Conservation (phyloP, 2,113 vertebrate species). For the Noctilio leporinus region DNA sequence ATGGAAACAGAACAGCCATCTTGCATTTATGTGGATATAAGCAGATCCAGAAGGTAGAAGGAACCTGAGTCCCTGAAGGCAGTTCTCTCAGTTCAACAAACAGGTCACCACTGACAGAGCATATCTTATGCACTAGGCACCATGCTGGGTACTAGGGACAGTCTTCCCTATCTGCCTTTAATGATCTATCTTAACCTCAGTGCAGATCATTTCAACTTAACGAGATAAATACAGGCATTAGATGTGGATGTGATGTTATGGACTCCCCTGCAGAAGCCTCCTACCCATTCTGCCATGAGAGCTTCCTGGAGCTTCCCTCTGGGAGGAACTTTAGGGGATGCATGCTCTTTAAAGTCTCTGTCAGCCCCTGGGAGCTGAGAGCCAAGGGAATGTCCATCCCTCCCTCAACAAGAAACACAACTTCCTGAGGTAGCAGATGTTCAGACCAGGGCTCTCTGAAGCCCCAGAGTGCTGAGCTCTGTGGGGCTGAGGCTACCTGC, state of each 20-base stretch:
- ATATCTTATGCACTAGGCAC: background rate
- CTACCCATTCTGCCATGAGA: background rate
- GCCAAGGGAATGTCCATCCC: background rate
- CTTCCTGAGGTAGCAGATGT: background rate
- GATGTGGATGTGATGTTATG: background rate
- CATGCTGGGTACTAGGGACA: background rate
- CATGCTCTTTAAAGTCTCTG: background rate
- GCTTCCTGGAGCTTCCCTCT: slow-evolving; percentile 19
- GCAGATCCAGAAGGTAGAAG: background rate
- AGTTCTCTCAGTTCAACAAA: background rate
- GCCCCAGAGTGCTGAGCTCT: background rate
- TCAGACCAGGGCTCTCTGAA: background rate
- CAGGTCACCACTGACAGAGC: background rate
- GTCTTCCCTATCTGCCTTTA: background rate
- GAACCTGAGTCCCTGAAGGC: background rate
- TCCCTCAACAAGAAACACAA: background rate
- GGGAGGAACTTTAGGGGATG: background rate
- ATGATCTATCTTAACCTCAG: slow-evolving; percentile 20
- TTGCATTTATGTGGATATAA: background rate
- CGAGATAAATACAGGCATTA: background rate
- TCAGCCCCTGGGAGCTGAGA: background rate
- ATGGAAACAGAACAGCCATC: background rate
- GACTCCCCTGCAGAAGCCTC: background rate
- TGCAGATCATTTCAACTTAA: background rate
- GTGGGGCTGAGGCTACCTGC: background rate